Evolutionary conservation across 2,888 invertebrate species (phyloP).

Genomic region (Rhaphigaster nebulosa): DNA sequence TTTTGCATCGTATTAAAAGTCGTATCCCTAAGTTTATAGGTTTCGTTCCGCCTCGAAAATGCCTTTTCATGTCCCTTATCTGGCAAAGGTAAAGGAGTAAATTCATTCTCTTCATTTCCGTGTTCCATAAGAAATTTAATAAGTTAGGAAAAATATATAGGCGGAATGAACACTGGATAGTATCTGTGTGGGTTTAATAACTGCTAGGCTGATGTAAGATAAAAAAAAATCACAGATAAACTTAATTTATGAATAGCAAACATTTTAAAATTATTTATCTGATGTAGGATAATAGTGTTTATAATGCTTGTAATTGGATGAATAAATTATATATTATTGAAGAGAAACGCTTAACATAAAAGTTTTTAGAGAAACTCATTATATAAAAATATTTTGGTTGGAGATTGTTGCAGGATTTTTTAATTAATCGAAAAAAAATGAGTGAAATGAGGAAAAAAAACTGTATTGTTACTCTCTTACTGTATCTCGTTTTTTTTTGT

Average conservation of each 20-base stretch:
- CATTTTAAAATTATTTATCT: background rate
- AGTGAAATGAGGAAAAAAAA: too few relatives aligned
- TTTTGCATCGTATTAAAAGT: background rate
- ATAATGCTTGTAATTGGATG: background rate
- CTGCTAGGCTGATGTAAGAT: background rate
- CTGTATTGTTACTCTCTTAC: too few relatives aligned
- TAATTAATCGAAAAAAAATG: too few relatives aligned
- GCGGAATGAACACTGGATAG: background rate
- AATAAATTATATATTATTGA: background rate
- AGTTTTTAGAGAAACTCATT: too few relatives aligned
- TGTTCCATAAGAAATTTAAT: background rate
- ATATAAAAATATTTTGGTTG: too few relatives aligned
- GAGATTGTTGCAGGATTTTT: too few relatives aligned
- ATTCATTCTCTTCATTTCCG: slow-evolving; percentile 25
- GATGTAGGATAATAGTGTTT: background rate
- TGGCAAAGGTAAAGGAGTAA: background rate
- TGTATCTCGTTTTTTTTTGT: too few relatives aligned
- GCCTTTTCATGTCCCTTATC: slow-evolving; percentile 19
- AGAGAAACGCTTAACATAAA: background rate
- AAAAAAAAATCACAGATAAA: background rate
- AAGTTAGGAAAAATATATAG: background rate
- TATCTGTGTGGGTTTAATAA: background rate
- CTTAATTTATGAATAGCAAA: background rate
- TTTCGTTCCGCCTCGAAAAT: background rate
- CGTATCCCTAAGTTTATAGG: background rate